Conservation (phyloP, 2,797 vertebrate species). For the Diplodus sargus region DNA sequence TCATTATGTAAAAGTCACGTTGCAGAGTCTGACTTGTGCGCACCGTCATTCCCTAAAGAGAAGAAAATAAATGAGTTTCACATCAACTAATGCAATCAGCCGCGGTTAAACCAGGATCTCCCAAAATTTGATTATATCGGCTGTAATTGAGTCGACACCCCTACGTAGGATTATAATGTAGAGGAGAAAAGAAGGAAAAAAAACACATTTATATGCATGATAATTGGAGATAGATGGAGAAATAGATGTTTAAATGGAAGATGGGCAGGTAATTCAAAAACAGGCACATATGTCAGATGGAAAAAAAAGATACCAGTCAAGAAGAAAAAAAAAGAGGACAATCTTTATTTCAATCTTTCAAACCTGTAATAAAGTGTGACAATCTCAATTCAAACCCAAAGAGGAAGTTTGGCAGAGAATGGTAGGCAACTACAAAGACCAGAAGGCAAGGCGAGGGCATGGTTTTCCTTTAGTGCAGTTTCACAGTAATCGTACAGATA, state of each 20-base stretch:
- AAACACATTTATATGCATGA: slow-evolving; percentile 24
- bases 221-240: slow-evolving; percentile 53
- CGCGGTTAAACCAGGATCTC: slow-evolving; percentile 55
- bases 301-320: slow-evolving; percentile 11
- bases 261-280: slow-evolving; percentile 1
- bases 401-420: slow-evolving; percentile 72
- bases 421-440: slow-evolving; percentile 73
- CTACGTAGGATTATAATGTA: slow-evolving; percentile 42
- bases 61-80: slow-evolving; percentile 74
- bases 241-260: slow-evolving; percentile 33
- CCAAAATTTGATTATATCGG: slow-evolving; percentile 68
- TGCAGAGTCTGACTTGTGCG: slow-evolving; percentile 51
- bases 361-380: slow-evolving; percentile 76
- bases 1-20: slow-evolving; percentile 65
- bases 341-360: slow-evolving; percentile 79
- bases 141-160: slow-evolving; percentile 67
- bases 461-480: slow-evolving; percentile 65
- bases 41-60: slow-evolving; percentile 59
- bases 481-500: slow-evolving; percentile 70
- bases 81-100: slow-evolving; percentile 65
- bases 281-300: neutral
- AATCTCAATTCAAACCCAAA: slow-evolving; percentile 70
- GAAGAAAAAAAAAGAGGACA: slow-evolving; percentile 72
- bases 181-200: neutral
- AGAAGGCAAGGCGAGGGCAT: slow-evolving; percentile 71